Evolutionary conservation across 2,113 vertebrate genomes (phyloP), one percentile per base, ranked within the genome.

Genomic region (Hippocampus abdominalis): DNA sequence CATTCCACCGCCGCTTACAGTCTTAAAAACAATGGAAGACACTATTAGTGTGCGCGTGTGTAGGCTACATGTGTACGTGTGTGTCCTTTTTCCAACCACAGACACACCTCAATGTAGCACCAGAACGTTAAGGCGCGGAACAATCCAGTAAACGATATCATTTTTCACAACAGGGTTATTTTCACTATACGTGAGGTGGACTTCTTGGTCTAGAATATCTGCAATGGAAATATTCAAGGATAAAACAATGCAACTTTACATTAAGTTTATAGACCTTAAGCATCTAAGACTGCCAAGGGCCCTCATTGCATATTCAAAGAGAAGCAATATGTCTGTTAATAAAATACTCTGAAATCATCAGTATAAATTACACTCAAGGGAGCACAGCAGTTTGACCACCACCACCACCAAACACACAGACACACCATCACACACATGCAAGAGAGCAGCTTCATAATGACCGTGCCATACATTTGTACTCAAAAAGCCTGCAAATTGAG

Each of bases 381-480:
- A 62, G 73, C 62, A 70, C 71, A 75, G 79, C 76, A 69, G 54
- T 63, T 78, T 71, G 66, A 63, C 53, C 51, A 15, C 40, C 29
- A 59, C 8, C 39, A 53, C 15, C 61, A 70, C 75, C 66, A 68
- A 76, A 75, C 77, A 76, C 76, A 71, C 76, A 74, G 79, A 78
- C 77, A 84, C 80, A 29, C 21, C n/a, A 8, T 23, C 21, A 54
- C 8, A 23, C 8, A n/a, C 21, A 54, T 2, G 23, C 3, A 56
- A 82, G 68, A 80, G 71, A 86, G 70, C 79, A 73, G 69, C 77
- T 84, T 86, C 80, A 79, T 72, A 51, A 77, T 77, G 83, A 87
- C 85, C 82, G 87, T 84, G 89, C 84, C 84, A 88, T 32, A 29
- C 81, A 62, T 83, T 83, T 87, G 72, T 84, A 76, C 75, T 78